Conservation (phyloP, 1,140 invertebrate species). For the Mactra quadrangularis region DNA sequence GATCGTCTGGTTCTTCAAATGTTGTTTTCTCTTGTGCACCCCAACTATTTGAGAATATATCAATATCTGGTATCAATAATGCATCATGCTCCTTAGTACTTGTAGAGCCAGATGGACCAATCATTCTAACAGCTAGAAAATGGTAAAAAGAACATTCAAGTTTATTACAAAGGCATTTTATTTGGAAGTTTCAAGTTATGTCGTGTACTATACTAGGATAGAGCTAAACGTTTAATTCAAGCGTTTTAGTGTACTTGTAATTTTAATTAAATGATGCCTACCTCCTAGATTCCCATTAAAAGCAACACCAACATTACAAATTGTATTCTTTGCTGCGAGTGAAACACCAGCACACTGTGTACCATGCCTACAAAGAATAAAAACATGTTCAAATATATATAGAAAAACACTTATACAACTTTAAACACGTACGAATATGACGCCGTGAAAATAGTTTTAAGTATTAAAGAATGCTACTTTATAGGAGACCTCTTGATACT, state of each 20-base stretch:
- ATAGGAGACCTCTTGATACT: too few relatives aligned
- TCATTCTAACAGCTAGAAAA: not conserved
- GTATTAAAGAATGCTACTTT: too few relatives aligned
- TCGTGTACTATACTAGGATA: not conserved
- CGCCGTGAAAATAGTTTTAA: too few relatives aligned
- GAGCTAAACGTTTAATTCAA: not conserved
- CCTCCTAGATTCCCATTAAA: not conserved
- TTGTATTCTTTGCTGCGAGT: not conserved
- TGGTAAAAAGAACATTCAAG: not conserved
- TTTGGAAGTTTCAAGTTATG: not conserved
- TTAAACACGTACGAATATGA: not conserved
- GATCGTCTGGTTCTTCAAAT: not conserved
- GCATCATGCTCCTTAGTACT: not conserved
- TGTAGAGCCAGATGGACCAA: not conserved
- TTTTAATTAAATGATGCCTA: not conserved
- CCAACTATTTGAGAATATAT: constrained; percentile 27
- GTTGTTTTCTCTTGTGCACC: not conserved
- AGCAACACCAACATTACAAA: not conserved
- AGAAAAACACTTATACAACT: not conserved
- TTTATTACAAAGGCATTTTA: not conserved
- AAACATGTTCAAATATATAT: not conserved
- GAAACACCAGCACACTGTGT: constrained; percentile 1
- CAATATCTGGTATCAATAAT: not conserved
- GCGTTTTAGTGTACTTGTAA: not conserved
- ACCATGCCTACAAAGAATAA: not conserved